Evolutionary conservation across 2,113 vertebrate genomes (phyloP).

Genomic region (Thomomys bottae): DNA sequence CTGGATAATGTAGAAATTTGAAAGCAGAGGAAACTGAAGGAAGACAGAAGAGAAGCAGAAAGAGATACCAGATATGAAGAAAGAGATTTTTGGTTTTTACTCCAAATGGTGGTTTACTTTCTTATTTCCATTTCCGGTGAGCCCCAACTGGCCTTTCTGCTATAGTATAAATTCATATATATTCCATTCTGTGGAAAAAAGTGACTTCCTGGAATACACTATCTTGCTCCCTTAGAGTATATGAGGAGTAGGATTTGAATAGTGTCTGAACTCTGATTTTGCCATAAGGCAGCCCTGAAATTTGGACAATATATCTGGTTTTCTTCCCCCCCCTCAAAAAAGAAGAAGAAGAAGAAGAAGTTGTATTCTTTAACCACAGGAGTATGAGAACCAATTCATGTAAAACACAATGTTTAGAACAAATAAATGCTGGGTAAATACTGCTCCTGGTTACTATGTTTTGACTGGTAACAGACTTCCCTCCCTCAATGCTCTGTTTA

Average conservation of each 20-base stretch:
- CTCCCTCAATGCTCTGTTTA: not conserved
- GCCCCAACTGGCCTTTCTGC: not conserved
- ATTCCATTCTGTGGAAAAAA: conserved; percentile 4
- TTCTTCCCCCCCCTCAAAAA: not conserved
- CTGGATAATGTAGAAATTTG: not conserved
- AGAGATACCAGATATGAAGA: not conserved
- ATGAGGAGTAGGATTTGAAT: not conserved
- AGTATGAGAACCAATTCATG: not conserved
- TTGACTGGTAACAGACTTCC: not conserved
- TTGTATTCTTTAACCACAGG: not conserved
- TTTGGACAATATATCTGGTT: not conserved
- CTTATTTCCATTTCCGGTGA: not conserved
- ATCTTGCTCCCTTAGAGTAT: not conserved
- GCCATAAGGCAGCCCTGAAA: not conserved
- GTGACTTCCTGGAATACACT: not conserved
- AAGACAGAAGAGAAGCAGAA: not conserved
- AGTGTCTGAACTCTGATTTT: not conserved
- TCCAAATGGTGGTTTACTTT: not conserved
- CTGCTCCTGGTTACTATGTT: not conserved
- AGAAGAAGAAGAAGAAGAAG: too few species aligned
- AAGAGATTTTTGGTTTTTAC: not conserved
- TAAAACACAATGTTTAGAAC: not conserved
- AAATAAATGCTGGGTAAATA: not conserved
- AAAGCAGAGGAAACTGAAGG: not conserved
- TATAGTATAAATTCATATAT: not conserved